Base-by-base conservation (phyloP, 2,888 invertebrate species). In the Frankliniella fusca region DNA sequence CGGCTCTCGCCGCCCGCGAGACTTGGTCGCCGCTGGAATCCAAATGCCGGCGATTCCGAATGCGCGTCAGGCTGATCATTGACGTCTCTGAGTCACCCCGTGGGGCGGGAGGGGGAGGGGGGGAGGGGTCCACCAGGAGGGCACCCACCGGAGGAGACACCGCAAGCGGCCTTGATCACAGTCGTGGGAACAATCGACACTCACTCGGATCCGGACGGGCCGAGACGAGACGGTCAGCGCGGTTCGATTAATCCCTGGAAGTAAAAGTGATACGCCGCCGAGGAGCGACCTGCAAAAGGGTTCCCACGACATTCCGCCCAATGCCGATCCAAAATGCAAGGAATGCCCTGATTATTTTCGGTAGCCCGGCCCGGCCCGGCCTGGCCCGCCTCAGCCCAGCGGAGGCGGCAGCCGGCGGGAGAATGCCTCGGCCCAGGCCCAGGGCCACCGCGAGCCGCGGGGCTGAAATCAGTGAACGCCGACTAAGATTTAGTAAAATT, bases 271-370 rank as follows among this genome's bases (percentile, higher is more conserved):
- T 12, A n/a, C n/a, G 70, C 70, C 70, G n/a, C 10, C 54, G 12
- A 9, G 15, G 38, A 38, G 38, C 38, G 38, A 5, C 38, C 38
- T 5, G n/a, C n/a, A n/a, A 38, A 38, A 38, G 38, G 38, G 38
- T 38, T 38, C 38, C 38, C 70, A 27, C 12, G 70, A 27, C 70
- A 76, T 76, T 76, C 70, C 70, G 15, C 15, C 61, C 61, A 61
- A 61, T 61, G 61, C 61, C 61, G n/a, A 61, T 61, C 61, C 20
- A 38, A 54, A 76, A 76, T 76, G 70, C 70, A 76, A 76, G 27
- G 70, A 76, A 76, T 76, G 70, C 70, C 70, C 70, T 76, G 70
- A 76, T 76, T 76, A 23, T 76, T 76, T 76, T 38, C 38, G 38
- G 38, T 38, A 38, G 38, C 38, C 38, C 38, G 38, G 38, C 38